A percentile compares a stretch with the other conserved stretches of the same genome.
Conservation (phyloP, 2,888 invertebrate genomes). For the Micoletzkya japonica region DNA sequence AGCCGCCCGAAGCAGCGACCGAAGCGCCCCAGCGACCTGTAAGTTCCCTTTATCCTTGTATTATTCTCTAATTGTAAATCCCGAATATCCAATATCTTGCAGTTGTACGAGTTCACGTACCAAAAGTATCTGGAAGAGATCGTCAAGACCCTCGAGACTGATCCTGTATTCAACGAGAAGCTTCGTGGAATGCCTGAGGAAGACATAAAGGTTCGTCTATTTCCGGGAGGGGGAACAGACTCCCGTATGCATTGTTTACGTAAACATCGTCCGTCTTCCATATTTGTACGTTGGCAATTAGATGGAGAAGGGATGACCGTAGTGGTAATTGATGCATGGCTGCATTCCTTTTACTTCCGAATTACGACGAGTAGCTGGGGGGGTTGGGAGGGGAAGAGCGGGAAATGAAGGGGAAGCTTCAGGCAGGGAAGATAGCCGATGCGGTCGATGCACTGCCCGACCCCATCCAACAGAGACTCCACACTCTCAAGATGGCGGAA, state of each 20-base stretch:
- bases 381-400: no score
- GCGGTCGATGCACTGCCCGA: slow-evolving; percentile 56
- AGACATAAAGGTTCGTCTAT: slow-evolving; percentile 55
- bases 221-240: no score
- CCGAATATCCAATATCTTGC: slow-evolving; percentile 22
- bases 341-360: no score
- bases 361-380: no score
- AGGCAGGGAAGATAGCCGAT: slow-evolving; percentile 60
- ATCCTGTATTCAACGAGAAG: slow-evolving; percentile 57
- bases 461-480: slow-evolving; percentile 54
- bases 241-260: no score
- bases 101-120: slow-evolving; percentile 60
- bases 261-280: no score
- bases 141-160: slow-evolving; percentile 58
- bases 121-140: slow-evolving; percentile 60
- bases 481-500: slow-evolving; percentile 55
- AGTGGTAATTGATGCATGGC: no score
- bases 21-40: neutral
- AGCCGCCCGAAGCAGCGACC: neutral
- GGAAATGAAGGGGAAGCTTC: no score
- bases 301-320: no score
- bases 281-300: no score
- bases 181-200: slow-evolving; percentile 55
- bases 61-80: no score
- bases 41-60: neutral